phyloP scores from a whole-genome alignment of 2,797 vertebrate genomes.

The Arvicola amphibius region DNA sequence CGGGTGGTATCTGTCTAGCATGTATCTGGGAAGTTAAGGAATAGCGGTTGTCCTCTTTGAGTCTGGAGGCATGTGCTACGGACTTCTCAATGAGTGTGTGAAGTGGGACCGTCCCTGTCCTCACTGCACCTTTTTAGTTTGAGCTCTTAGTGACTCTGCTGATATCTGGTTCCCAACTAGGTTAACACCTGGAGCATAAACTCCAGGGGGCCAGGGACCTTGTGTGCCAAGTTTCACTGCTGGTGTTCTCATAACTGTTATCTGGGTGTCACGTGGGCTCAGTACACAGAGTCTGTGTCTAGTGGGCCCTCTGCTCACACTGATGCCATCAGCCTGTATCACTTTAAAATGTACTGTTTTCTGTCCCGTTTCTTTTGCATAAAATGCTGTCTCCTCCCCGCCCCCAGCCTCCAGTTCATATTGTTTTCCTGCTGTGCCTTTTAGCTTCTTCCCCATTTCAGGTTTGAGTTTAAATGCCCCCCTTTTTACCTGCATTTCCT shows the following conservation, averaged over 20 bases:
- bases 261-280: not conserved
- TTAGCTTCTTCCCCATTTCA: not conserved
- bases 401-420: not conserved
- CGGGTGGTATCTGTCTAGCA: rapidly evolving
- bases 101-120: not conserved
- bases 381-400: not conserved
- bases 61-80: not conserved
- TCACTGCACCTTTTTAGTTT: not conserved
- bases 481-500: not conserved
- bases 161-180: not conserved
- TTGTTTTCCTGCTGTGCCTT: not conserved
- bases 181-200: not conserved
- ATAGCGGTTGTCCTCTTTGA: not conserved
- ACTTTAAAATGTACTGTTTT: not conserved
- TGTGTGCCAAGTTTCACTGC: not conserved
- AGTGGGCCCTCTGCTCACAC: not conserved
- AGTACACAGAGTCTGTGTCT: not conserved
- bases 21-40: not conserved
- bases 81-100: not conserved
- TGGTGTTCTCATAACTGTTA: not conserved
- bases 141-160: not conserved
- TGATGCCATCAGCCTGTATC: not conserved
- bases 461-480: not conserved
- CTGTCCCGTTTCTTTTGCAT: not conserved
- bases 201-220: not conserved